Evolutionary conservation across 2,113 vertebrate genomes (phyloP), one percentile per base, ranked within the genome.

Genomic region (Anarrhichthys ocellatus): DNA sequence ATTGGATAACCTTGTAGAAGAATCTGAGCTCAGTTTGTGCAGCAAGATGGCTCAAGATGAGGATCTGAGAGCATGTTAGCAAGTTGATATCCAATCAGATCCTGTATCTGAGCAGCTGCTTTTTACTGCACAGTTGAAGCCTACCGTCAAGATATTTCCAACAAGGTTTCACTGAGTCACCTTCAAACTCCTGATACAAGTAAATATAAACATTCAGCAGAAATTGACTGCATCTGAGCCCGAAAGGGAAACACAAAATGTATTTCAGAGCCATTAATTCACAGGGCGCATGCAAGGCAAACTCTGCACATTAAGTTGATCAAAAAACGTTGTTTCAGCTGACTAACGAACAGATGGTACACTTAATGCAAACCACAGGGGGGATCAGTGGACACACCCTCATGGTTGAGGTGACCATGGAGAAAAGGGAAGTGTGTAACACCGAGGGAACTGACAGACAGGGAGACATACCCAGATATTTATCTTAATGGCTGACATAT

Each of bases 301-400:
- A 66, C 15, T 59, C n/a, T 52, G 10, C 15, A 78, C 56, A 63
- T 54, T 44, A 36, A 34, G 18, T 46, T 65, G 1, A 52, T 42
- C 0, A 27, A 34, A 63, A 63, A 62, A 46, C 18, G 44, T 72
- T 1, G 18, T 10, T 56, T 76, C 36, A 38, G 56, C 11, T 65
- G 34, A 65, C 10, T 29, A 5, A 70, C 48, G n/a, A 78, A 82
- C 50, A 83, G 59, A 84, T 73, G 68, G 32, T 46, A 58, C 62
- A 84, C 17, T 42, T 18, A 81, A 83, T 81, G 93, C 91, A 93
- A 91, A 94, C 91, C 91, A 90, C 67, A 77, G 78, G 88, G 88
- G 29, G 65, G 74, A 70, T 73, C 74, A 62, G 61, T 50, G 63
- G 63, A 82, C 87, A 89, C 82, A 58, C 46, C 62, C 59, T 54